Evolutionary conservation across 2,797 vertebrate species (phyloP), one percentile per base, ranked within the genome.

Genomic region (Enteromius unitaeniatus): DNA sequence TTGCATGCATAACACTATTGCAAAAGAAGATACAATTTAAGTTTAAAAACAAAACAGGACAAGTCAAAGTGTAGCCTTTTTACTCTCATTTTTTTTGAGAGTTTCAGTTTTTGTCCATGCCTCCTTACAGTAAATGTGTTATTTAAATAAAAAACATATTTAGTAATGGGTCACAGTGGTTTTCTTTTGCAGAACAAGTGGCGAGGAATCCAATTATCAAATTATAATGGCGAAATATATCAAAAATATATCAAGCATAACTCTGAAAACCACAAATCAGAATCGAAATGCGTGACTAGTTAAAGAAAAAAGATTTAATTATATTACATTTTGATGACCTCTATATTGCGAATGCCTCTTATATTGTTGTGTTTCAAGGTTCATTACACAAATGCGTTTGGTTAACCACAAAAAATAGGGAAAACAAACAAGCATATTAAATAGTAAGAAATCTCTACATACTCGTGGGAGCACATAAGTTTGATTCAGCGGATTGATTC

Each of bases 401-500:
- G n/a, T 77, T 42, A 42, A 55, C n/a, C 55, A 58, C 34, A 40
- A 6, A 55, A 23, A 76, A 76, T 37, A 6, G 42, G 40, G 34
- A n/a, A 53, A 51, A 37, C 6, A 23, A 78, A 34, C 2, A 13
- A 8, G 64, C 47, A 67, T 26, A 82, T 53, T 55, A 51, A 74
- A 53, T 31, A 53, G 13, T 47, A 47, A 37, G 3, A 58, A 49
- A 42, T 37, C n/a, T 84, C 42, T 10, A 47, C n/a, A 55, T 26
- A 58, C 34, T 28, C 26, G 37, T 72, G n/a, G 31, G 10, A 49
- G 19, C n/a, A 42, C 40, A 40, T 53, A 28, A 55, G 49, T 42
- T 75, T 51, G 75, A 84, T 42, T 47, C n/a, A 79, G 62, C 7
- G n/a, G 28, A 28, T 19, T 72, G 45, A 72, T 64, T 72, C 68